phyloP scores from a whole-genome alignment of 2,888 invertebrate species.

The Conus canariensis region DNA sequence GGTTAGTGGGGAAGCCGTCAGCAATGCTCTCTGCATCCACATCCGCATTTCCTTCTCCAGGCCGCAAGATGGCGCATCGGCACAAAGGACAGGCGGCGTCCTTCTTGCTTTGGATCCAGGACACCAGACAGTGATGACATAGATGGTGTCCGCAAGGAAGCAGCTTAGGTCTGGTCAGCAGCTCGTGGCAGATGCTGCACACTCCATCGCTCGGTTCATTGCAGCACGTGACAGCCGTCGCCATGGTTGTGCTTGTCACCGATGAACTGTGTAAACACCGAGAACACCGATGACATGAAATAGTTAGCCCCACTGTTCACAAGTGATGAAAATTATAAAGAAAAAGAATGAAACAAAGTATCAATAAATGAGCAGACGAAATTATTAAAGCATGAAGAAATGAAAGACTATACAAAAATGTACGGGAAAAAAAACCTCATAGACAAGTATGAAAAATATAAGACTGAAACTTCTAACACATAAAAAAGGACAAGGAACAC shows the following conservation, averaged over 20 bases:
- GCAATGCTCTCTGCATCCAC: not conserved
- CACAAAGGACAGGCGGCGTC: slow-evolving; percentile 21
- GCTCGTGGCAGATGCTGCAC: slow-evolving; percentile 1
- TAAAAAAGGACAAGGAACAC: too few relatives aligned
- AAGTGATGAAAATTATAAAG: not conserved
- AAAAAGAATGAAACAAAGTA: too few relatives aligned
- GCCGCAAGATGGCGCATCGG: not conserved
- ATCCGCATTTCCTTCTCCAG: not conserved
- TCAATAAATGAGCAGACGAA: too few relatives aligned
- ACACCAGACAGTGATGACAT: slow-evolving; percentile 13
- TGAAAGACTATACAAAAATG: too few relatives aligned
- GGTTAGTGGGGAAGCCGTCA: slow-evolving; percentile 13
- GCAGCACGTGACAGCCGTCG: not conserved
- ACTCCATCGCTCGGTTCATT: not conserved
- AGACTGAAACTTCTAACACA: too few relatives aligned
- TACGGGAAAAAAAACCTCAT: too few relatives aligned
- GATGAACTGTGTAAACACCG: too few relatives aligned
- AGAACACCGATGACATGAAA: not conserved
- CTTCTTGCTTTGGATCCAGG: not conserved
- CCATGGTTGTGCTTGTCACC: not conserved
- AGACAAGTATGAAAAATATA: too few relatives aligned
- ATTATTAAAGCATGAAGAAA: too few relatives aligned
- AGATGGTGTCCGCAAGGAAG: slow-evolving; percentile 21
- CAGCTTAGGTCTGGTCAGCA: slow-evolving; percentile 3
- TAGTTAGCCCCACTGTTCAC: not conserved